Evolutionary conservation across 1,140 invertebrate species (phyloP), one percentile per base, ranked within the genome.

Genomic region (Drosophila santomea): DNA sequence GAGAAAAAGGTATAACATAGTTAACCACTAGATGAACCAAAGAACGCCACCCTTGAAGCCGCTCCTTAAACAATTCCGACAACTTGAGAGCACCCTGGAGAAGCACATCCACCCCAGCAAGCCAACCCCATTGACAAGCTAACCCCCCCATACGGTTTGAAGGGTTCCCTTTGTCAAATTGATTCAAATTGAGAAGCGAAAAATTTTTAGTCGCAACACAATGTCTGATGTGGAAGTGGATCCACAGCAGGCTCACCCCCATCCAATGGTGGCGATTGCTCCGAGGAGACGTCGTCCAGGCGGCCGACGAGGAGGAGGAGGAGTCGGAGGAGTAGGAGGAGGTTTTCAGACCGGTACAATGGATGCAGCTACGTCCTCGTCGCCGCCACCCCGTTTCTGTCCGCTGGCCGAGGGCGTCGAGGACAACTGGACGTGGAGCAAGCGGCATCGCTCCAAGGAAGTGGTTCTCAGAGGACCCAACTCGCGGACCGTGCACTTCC

Each of bases 351-450:
- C 25, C 5, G 43, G 57, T 32, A 51, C 57, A 11, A 41, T 28
- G 17, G 35, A 14, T 35, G 17, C 50, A 44, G 7, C 7, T 2
- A 25, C 47, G 25, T 11, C 17, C 38, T 15, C 36, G 3, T 32
- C 52, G 36, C 47, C 69, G 6, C 25, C 64, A 11, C 39, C 48
- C 3, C 43, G 57, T 15, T 60, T 54, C 12, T 77, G 61, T 14
- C 91, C 91, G 0, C 57, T 92, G 3, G 38, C 66, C 14, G 52
- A 91, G 35, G 83, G 91, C 56, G 95, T 94, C 76, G 93, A 94
- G 17, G 95, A 96, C 71, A 89, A 93, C 80, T 96, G 95, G 95
- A 94, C 93, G 2, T 96, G 95, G 95, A 95, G 94, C 73, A 92
- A 93, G 56, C 91, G 93, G 10, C 93, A 95, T 76, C 94, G 94